phyloP scores from a whole-genome alignment of 2,888 invertebrate species.

The Lucinisca nassula region DNA sequence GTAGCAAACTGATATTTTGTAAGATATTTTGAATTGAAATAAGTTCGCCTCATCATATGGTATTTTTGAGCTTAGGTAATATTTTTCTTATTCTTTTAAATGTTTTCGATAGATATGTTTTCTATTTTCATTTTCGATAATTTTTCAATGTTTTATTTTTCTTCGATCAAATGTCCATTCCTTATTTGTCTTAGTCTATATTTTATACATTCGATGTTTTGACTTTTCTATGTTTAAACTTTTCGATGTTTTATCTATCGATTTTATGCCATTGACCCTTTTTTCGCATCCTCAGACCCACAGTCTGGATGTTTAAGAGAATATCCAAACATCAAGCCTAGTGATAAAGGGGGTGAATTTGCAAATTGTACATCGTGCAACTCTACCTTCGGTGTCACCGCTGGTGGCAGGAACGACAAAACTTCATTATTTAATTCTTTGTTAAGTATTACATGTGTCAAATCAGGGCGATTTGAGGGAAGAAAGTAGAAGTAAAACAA shows the following conservation, averaged over 20 bases:
- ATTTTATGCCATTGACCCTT: background rate
- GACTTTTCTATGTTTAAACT: background rate
- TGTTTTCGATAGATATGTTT: background rate
- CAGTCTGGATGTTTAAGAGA: background rate
- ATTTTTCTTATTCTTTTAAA: background rate
- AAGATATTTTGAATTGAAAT: no score
- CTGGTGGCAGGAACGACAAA: slow-evolving; percentile 27
- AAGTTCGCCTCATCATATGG: background rate
- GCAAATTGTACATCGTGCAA: slow-evolving; percentile 20
- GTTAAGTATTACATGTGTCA: no score
- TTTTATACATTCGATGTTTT: background rate
- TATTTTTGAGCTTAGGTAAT: no score
- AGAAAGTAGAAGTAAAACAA: no score
- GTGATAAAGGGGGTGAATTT: background rate
- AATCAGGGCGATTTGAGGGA: no score
- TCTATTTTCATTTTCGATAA: background rate
- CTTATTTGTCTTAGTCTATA: background rate
- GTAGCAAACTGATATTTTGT: no score
- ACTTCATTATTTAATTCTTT: no score
- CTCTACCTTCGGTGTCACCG: background rate
- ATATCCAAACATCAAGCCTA: background rate
- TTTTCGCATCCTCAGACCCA: no score
- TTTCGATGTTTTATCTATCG: background rate
- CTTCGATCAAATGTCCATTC: background rate
- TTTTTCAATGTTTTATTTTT: background rate